phyloP scores from a whole-genome alignment of 2,113 vertebrate species.

The Bambusicola thoracicus region DNA sequence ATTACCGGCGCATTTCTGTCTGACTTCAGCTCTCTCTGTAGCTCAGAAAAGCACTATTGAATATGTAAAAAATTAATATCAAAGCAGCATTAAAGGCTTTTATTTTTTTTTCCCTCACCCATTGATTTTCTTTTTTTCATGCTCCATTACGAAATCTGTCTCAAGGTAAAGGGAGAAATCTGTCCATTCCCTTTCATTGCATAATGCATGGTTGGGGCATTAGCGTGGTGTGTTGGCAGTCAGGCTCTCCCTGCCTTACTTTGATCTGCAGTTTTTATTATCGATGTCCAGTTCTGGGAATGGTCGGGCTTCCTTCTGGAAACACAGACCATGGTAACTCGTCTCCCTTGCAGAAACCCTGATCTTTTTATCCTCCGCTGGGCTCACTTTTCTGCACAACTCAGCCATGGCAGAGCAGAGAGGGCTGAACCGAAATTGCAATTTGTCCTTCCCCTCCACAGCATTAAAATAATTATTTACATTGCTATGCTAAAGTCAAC shows the following conservation, averaged over 20 bases:
- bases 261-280: neutral
- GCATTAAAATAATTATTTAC: neutral
- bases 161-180: neutral
- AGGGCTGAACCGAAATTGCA: neutral
- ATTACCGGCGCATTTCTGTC: neutral
- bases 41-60: neutral
- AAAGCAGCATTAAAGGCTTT: neutral
- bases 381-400: neutral
- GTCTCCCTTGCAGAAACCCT: neutral
- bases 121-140: neutral
- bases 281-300: neutral
- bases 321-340: neutral
- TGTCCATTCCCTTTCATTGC: neutral
- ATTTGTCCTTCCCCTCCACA: neutral
- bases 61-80: neutral
- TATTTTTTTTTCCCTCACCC: accelerated
- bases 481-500: neutral
- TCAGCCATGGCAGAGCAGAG: neutral
- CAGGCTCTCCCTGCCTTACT: neutral
- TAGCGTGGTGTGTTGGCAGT: neutral
- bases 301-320: neutral
- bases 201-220: neutral
- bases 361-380: neutral
- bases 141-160: neutral
- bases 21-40: neutral